phyloP scores from a whole-genome alignment of 2,113 vertebrate genomes.

The Neodon shergylaensis region DNA sequence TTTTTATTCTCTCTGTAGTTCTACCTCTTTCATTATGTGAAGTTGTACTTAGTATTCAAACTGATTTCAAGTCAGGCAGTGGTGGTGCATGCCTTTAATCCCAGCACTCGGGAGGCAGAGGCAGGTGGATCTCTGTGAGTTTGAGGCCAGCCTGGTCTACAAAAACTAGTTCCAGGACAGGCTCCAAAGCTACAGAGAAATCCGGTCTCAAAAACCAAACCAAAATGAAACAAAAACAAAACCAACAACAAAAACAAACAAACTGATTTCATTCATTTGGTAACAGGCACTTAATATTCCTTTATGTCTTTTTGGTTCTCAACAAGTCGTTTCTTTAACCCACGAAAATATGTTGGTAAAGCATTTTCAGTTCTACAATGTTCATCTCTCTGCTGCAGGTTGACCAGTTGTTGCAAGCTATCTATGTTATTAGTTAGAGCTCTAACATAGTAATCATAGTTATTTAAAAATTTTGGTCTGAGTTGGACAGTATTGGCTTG shows the following conservation, averaged over 20 bases:
- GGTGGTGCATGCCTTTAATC: too few relatives aligned
- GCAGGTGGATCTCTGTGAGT: too few relatives aligned
- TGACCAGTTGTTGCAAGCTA: neutral
- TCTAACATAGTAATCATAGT: neutral
- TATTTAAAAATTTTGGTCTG: neutral
- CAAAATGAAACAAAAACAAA: too few relatives aligned
- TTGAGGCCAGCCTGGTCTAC: too few relatives aligned
- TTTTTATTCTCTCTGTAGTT: neutral
- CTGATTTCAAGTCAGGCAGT: accelerated
- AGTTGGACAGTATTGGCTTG: too few relatives aligned
- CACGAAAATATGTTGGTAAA: neutral
- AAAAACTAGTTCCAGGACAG: too few relatives aligned
- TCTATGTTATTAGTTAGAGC: neutral
- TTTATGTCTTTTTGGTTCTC: neutral
- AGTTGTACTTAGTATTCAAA: neutral
- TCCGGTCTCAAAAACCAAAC: too few relatives aligned
- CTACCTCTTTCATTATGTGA: neutral
- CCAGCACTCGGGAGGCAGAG: too few relatives aligned
- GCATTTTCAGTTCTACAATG: neutral
- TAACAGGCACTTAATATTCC: neutral
- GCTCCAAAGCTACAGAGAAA: too few relatives aligned
- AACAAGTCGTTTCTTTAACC: neutral
- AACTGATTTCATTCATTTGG: neutral
- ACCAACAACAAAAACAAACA: neutral
- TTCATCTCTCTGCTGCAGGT: neutral